A percentile compares a stretch with the other conserved stretches of the same genome.
phyloP scores from a whole-genome alignment of 2,113 vertebrate species.

The Falcunculus frontatus region DNA sequence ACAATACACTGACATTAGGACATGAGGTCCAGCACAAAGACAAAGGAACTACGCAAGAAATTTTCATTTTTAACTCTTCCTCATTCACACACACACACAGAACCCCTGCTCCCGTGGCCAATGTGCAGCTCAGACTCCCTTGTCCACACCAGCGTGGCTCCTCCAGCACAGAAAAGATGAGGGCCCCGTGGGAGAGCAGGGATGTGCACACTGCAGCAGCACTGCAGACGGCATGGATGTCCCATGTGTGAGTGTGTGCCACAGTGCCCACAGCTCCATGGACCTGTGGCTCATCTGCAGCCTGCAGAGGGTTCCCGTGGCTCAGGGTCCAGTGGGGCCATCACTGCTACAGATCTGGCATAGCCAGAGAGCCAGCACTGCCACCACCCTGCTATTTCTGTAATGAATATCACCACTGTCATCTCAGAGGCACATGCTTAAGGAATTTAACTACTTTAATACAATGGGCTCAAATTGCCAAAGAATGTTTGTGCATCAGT shows the following conservation, averaged over 20 bases:
- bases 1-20: background rate
- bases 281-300: background rate
- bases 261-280: rapidly evolving
- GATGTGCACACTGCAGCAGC: rapidly evolving
- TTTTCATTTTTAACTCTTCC: background rate
- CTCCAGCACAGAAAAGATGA: background rate
- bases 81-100: background rate
- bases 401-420: background rate
- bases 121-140: background rate
- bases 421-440: conserved; percentile 41
- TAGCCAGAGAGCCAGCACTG: background rate
- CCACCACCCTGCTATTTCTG: background rate
- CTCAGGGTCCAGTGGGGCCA: rapidly evolving
- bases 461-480: conserved; percentile 67
- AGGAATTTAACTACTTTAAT: conserved; percentile 61
- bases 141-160: background rate
- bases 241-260: background rate
- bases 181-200: rapidly evolving
- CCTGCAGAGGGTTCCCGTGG: background rate
- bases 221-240: background rate
- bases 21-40: background rate
- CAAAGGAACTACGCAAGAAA: background rate
- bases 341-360: background rate
- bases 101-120: background rate
- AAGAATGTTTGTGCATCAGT: conserved; percentile 60